phyloP scores from a whole-genome alignment of 2,888 invertebrate genomes.

The Drosophila eohydei region DNA sequence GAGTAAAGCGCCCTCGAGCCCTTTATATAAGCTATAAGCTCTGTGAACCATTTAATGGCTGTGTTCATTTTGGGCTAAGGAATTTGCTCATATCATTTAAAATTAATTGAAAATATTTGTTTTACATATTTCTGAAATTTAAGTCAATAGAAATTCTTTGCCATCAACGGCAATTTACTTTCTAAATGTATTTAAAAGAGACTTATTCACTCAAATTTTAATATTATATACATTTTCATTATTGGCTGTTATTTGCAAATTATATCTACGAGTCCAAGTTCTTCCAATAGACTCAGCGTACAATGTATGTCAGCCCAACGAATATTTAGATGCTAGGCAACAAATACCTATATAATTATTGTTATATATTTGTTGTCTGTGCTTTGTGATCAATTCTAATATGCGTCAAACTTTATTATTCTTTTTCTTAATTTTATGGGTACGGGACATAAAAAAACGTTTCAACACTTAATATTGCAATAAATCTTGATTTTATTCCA shows the following conservation, averaged over 20 bases:
- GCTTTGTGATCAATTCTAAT: neutral
- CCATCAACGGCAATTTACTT: neutral
- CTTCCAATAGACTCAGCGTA: neutral
- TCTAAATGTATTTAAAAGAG: neutral
- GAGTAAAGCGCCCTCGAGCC: slow-evolving; percentile 13
- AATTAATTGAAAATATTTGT: slow-evolving; percentile 25
- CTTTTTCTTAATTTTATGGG: slow-evolving; percentile 22
- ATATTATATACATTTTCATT: neutral
- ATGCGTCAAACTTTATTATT: slow-evolving; percentile 6
- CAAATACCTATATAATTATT: neutral
- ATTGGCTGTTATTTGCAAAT: no score
- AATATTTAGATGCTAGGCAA: no score
- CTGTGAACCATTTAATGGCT: slow-evolving; percentile 10
- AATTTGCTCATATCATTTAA: slow-evolving; percentile 22
- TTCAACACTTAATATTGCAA: slow-evolving; percentile 46
- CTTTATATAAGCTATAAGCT: slow-evolving; percentile 14
- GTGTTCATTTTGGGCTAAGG: slow-evolving; percentile 15
- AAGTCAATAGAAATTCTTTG: neutral
- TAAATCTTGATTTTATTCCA: slow-evolving; percentile 53
- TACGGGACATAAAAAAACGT: slow-evolving; percentile 25
- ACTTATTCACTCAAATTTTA: neutral
- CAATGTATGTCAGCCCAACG: neutral
- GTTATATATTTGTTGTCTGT: neutral
- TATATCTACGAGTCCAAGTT: no score
- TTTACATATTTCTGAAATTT: neutral